phyloP scores from a whole-genome alignment of 2,113 vertebrate species.

The Tautogolabrus adspersus region DNA sequence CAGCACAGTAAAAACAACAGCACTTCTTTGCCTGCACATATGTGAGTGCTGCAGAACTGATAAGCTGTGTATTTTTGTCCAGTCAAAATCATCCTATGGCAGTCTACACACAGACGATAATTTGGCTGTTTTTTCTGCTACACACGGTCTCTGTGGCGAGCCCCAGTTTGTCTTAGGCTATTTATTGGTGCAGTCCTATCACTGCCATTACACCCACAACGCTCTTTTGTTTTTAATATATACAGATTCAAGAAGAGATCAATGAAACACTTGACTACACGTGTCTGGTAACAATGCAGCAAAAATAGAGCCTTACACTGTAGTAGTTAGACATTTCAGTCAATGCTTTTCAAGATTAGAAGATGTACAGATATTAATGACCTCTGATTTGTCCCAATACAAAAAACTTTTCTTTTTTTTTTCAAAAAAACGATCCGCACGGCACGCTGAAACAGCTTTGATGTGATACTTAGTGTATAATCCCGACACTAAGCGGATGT shows the following conservation, averaged over 20 bases:
- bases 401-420: not conserved
- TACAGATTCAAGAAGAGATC: slow-evolving; percentile 60
- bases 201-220: slow-evolving; percentile 51
- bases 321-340: slow-evolving; percentile 27
- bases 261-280: slow-evolving; percentile 42
- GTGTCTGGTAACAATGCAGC: slow-evolving; percentile 42
- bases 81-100: slow-evolving; percentile 20
- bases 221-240: slow-evolving; percentile 55
- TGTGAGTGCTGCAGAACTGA: too few species aligned
- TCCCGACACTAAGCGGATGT: slow-evolving; percentile 55
- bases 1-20: too few species aligned
- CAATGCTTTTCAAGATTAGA: slow-evolving; percentile 24
- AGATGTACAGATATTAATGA: not conserved
- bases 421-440: slow-evolving; percentile 16
- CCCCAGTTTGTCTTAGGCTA: slow-evolving; percentile 34
- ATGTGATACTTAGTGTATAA: slow-evolving; percentile 58
- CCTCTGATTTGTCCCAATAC: not conserved
- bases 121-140: slow-evolving; percentile 35
- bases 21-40: too few species aligned
- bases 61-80: not conserved
- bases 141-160: slow-evolving; percentile 13
- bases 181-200: slow-evolving; percentile 41
- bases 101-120: slow-evolving; percentile 19
- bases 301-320: slow-evolving; percentile 20
- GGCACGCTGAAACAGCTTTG: slow-evolving; percentile 45